Conservation (phyloP, 2,888 invertebrate species). For the Asteroscopus sphinx region DNA sequence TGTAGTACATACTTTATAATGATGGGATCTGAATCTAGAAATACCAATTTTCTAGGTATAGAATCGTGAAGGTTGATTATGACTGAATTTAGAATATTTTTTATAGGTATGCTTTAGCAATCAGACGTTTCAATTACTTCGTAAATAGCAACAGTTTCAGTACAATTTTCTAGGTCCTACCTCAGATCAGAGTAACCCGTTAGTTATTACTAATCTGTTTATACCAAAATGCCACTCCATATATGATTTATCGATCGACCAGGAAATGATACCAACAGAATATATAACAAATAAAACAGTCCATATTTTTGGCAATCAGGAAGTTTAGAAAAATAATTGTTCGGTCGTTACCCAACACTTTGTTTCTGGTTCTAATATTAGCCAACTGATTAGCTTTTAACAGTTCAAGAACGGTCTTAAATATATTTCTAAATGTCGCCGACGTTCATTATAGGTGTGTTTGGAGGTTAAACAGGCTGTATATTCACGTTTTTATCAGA, state of each 20-base stretch:
- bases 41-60: not conserved
- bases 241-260: conserved; percentile 15
- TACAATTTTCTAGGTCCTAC: conserved; percentile 4
- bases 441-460: conserved; percentile 37
- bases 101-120: not conserved
- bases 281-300: conserved; percentile 1
- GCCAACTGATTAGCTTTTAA: conserved; percentile 11
- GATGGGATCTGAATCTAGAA: conserved; percentile 36
- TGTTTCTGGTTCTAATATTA: conserved; percentile 28
- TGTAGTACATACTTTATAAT: conserved; percentile 41
- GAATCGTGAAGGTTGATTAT: conserved; percentile 4
- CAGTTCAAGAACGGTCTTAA: conserved; percentile 47
- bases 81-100: not conserved
- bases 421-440: conserved; percentile 51
- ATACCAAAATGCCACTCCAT: conserved; percentile 9
- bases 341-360: conserved; percentile 13
- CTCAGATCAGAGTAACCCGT: conserved; percentile 12
- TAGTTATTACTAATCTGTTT: conserved; percentile 13
- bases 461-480: conserved; percentile 42
- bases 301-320: conserved; percentile 35
- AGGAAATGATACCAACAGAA: conserved; percentile 28
- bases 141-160: not conserved
- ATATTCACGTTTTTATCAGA: conserved; percentile 37
- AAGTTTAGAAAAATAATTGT: conserved; percentile 15
- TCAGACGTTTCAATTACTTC: not conserved